These are phyloP conservation scores for Philereme vetulata DNA, from an alignment of 2,888 invertebrate species.

Conservation along the genomic window DNA sequence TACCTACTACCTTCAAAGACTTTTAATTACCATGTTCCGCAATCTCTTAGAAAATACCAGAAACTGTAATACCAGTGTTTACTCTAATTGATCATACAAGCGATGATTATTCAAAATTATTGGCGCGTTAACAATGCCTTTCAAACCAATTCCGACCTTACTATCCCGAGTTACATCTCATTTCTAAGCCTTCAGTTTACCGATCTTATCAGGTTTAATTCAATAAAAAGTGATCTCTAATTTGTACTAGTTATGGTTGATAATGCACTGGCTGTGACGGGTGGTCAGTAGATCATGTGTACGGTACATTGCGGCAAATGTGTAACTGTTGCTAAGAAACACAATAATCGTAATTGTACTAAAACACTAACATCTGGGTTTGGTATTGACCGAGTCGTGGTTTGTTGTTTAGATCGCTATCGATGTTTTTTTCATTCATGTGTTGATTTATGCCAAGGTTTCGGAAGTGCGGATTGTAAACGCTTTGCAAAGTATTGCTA, in stretches of 20 bases:
- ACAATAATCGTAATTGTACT: slow-evolving; percentile 43
- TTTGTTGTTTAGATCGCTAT: slow-evolving; percentile 22
- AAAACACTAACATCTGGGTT: slow-evolving; percentile 30
- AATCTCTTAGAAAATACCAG: slow-evolving; percentile 34
- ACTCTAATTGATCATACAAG: slow-evolving; percentile 42
- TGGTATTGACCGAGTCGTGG: slow-evolving; percentile 23
- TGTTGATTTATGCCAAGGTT: slow-evolving; percentile 11
- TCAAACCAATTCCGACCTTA: slow-evolving; percentile 22
- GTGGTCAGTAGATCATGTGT: slow-evolving; percentile 58
- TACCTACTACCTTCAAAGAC: slow-evolving; percentile 16
- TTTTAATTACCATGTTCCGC: slow-evolving; percentile 35
- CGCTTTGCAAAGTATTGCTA: background rate
- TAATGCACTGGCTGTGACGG: slow-evolving; percentile 19
- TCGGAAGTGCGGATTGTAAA: background rate
- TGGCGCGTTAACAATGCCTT: slow-evolving; percentile 34
- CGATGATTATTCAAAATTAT: slow-evolving; percentile 36
- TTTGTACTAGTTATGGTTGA: slow-evolving; percentile 24
- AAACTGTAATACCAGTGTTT: slow-evolving; percentile 41
- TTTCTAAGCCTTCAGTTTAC: slow-evolving; percentile 9
- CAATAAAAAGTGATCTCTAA: slow-evolving; percentile 28
- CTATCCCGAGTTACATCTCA: slow-evolving; percentile 21
- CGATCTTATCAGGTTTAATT: slow-evolving; percentile 18
- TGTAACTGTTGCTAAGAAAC: slow-evolving; percentile 57
- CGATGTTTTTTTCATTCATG: slow-evolving; percentile 12
- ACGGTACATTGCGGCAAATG: slow-evolving; percentile 59